Base-by-base conservation (phyloP, 2,888 invertebrate genomes). In the Eremobia ochroleuca region DNA sequence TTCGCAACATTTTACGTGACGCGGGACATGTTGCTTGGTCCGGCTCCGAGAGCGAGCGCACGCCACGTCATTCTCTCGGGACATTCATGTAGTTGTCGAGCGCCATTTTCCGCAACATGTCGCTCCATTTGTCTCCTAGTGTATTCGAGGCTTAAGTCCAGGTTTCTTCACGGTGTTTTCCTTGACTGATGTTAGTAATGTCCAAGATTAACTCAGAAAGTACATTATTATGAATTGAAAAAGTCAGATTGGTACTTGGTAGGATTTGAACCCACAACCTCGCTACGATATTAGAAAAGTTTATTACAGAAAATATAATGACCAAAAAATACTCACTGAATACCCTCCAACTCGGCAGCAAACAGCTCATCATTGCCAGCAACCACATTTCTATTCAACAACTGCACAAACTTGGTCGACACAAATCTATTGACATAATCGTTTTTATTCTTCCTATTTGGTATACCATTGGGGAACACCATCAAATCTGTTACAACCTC, bases 341-440 rank as follows among this genome's bases (percentile, higher is more conserved):
- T 96, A 82, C 95, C 94, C 87, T 97, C 97, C 73, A 91, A 86
- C 40, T 97, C 94, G 2, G 93, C 93, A 9, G 73, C 86, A 76
- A 83, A 89, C 43, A 67, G 75, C 69, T 89, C 93, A 46, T 86
- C 93, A 66, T 86, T 90, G 0, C 74, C 85, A 9, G 88, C 85
- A 5, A 83, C 64, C 0, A 86, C 79, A 83, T 92, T 95, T 61
- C 91, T 93, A 69, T 90, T 93, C 68, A 97, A 85, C 34, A 97
- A 81, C 70, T 95, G 90, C 83, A 94, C 89, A 58, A 96, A 95
- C 52, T 92, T 91, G 0, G 90, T 79, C 0, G 95, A 94, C 5
- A 95, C 91, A 76, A 97, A 97, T 69, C 96, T 91, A 76, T 96
- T 95, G 62, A 97, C 94, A 76, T 97, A 90, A n/a, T 92, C 91